Percentiles rank a stretch among this genome's conserved stretches.
phyloP scores from a whole-genome alignment of 2,797 vertebrate genomes.

The Xenops minutus region DNA sequence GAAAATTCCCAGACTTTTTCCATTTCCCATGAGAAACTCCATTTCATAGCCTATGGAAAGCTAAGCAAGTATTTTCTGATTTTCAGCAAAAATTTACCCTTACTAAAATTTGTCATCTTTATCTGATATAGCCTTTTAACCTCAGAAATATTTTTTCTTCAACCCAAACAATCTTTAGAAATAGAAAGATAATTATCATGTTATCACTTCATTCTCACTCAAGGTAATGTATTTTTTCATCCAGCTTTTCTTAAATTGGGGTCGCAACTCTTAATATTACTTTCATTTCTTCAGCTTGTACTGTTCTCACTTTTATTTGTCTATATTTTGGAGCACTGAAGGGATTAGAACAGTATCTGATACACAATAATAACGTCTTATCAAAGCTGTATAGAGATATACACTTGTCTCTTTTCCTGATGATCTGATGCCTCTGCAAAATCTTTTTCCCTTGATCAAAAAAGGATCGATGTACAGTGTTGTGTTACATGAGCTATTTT shows the following conservation, averaged over 20 bases:
- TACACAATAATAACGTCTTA: not conserved
- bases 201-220: not conserved
- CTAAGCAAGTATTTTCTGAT: not conserved
- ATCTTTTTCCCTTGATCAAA: slow-evolving; percentile 34
- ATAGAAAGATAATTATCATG: not conserved
- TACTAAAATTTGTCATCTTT: not conserved
- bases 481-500: not conserved
- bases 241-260: not conserved
- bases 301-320: not conserved
- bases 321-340: not conserved
- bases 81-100: not conserved
- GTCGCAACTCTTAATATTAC: not conserved
- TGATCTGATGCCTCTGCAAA: slow-evolving; percentile 6
- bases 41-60: not conserved
- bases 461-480: slow-evolving; percentile 24
- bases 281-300: not conserved
- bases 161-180: not conserved
- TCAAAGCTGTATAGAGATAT: not conserved
- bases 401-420: not conserved
- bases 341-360: not conserved
- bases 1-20: not conserved
- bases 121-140: not conserved
- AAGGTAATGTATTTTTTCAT: not conserved
- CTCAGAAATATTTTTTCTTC: not conserved
- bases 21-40: not conserved